Evolutionary conservation across 1,140 invertebrate genomes (phyloP), one percentile per base, ranked within the genome.

Genomic region (Meloidogyne chitwoodi): DNA sequence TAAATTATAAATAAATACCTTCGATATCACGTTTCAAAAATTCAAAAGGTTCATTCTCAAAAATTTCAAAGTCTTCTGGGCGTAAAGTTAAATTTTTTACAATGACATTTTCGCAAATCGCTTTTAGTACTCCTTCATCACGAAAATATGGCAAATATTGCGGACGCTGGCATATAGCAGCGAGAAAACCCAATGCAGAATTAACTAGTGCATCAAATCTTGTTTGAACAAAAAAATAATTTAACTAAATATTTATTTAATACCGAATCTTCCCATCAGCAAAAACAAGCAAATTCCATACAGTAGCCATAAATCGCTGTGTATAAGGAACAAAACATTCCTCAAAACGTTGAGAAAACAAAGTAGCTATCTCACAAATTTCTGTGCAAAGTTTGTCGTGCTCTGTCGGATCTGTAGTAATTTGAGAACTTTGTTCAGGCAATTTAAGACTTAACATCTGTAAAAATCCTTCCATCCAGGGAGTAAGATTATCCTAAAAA

Each of bases 71-170:
- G 89, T 99, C 96, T 80, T 87, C 89, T 93, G 93, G 90, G 91
- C 95, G 90, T 81, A 99, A 95, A 88, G 96, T 92, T 91, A 98
- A 94, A 88, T 98, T 99, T 0, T 96, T 95, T 79, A 98, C 94
- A 85, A 98, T 93, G 24, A 98, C 93, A 89, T 97, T 96, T 87
- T 98, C 93, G 88, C 96, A 98, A 79, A 98, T 96, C 80, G 91
- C 93, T 62, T 93, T 92, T 2, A 99, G 89, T 24, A 93, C 93
- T 69, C 90, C 90, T 0, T 92, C 91, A 87, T 93, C 92, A 88
- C 96, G 93, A 88, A 99, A 99, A 10, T 98, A 88, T 80, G 91
- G 89, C 80, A 93, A 92, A 87, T 97, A 95, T 70, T 92, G 92
- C 48, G 91, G 90, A 80, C 94, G 91, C 85, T 96, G 94, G 2